A percentile compares a stretch with the other conserved stretches of the same genome.
These are phyloP conservation scores for Notamacropus eugenii DNA, from an alignment of 2,797 vertebrate species.

Conservation along the genomic window DNA sequence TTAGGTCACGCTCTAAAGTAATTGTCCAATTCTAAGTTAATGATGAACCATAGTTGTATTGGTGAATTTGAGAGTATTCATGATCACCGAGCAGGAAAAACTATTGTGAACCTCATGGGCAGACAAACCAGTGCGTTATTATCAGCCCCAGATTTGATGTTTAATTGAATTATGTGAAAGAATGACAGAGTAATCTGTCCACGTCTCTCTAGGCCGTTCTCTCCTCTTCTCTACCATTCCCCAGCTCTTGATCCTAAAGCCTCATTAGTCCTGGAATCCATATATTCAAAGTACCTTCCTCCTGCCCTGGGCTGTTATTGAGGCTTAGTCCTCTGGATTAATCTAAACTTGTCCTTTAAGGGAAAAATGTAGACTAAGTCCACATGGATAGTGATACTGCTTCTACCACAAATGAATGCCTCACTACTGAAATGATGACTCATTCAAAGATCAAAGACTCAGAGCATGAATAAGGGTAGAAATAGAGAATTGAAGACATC, in stretches of 20 bases:
- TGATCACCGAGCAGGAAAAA: conserved; percentile 95
- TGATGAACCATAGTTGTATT: conserved; percentile 87
- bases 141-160: conserved; percentile 78
- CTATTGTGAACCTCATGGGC: conserved; percentile 88
- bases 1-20: not conserved
- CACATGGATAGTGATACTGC: not conserved
- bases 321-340: not conserved
- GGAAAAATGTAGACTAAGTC: not conserved
- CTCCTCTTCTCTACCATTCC: not conserved
- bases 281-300: not conserved
- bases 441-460: not conserved
- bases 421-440: not conserved
- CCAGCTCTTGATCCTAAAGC: not conserved
- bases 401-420: not conserved
- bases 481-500: conserved; percentile 28
- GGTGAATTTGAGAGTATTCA: conserved; percentile 98
- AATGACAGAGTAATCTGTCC: not conserved
- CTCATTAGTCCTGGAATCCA: not conserved
- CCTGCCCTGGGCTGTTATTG: not conserved
- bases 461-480: not conserved
- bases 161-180: not conserved
- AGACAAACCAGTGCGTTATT: not conserved
- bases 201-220: not conserved
- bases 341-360: not conserved
- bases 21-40: not conserved